phyloP scores from a whole-genome alignment of 2,888 invertebrate species.

The Pasiphila rectangulata region DNA sequence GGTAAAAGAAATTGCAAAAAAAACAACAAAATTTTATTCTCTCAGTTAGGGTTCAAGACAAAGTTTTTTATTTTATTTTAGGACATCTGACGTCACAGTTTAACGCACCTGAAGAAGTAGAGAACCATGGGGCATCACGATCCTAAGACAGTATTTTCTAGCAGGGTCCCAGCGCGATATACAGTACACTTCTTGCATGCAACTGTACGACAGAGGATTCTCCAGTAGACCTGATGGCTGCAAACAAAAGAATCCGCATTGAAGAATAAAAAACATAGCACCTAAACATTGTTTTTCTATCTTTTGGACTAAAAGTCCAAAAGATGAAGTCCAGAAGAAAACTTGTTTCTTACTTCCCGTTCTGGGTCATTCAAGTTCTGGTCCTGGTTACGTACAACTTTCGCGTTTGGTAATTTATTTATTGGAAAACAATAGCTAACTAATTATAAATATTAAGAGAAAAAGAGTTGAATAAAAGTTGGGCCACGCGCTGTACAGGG shows the following conservation, averaged over 20 bases:
- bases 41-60: background rate
- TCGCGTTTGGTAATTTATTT: too few species aligned
- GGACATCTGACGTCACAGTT: too few species aligned
- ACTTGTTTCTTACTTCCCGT: too few species aligned
- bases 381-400: too few species aligned
- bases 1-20: background rate
- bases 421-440: too few species aligned
- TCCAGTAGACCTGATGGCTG: constrained; percentile 85
- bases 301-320: too few species aligned
- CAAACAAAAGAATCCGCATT: constrained; percentile 51
- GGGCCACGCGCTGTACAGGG: too few species aligned
- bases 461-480: too few species aligned
- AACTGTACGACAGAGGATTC: constrained; percentile 84
- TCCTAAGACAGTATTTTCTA: constrained; percentile 89
- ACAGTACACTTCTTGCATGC: constrained; percentile 88
- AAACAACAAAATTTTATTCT: constrained; percentile 33
- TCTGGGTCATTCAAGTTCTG: too few species aligned
- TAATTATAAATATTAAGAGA: too few species aligned
- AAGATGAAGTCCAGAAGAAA: too few species aligned
- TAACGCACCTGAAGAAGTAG: constrained; percentile 83
- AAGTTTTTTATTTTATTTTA: background rate
- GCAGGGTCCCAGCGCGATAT: constrained; percentile 89
- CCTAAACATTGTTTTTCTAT: too few species aligned
- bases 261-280: constrained; percentile 10
- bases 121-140: constrained; percentile 88